These are phyloP conservation scores for Chinchilla lanigera DNA, from an alignment of 2,113 vertebrate genomes.

Conservation along the genomic window DNA sequence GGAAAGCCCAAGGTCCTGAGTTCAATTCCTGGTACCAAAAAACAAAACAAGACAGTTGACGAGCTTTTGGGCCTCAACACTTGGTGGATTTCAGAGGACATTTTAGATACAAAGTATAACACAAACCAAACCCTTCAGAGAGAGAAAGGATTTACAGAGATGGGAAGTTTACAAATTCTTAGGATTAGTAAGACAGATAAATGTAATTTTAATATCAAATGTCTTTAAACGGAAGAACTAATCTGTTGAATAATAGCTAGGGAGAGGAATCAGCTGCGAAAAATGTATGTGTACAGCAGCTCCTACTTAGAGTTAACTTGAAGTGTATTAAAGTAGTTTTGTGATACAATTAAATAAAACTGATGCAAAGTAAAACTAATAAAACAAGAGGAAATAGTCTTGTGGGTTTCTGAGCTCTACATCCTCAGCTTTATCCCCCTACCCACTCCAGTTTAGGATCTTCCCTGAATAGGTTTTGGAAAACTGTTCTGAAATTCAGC, in stretches of 20 bases:
- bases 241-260: constrained; percentile 15
- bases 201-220: constrained; percentile 2
- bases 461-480: neutral
- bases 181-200: neutral
- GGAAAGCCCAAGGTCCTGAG: no score
- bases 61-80: no score
- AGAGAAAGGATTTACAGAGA: neutral
- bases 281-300: neutral
- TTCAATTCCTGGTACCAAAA: no score
- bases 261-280: neutral
- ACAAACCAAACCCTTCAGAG: neutral
- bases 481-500: neutral
- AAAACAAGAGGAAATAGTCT: neutral
- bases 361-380: neutral
- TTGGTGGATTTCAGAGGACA: neutral
- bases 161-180: neutral
- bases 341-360: neutral
- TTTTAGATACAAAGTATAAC: neutral
- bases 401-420: neutral
- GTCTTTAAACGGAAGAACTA: neutral
- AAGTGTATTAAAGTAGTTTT: neutral
- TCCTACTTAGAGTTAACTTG: neutral
- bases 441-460: neutral
- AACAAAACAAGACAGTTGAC: no score
- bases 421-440: neutral